Percentiles rank a stretch among this genome's conserved stretches.
Evolutionary conservation across 1,140 invertebrate genomes (phyloP).

Genomic region (Drosophila orosa): DNA sequence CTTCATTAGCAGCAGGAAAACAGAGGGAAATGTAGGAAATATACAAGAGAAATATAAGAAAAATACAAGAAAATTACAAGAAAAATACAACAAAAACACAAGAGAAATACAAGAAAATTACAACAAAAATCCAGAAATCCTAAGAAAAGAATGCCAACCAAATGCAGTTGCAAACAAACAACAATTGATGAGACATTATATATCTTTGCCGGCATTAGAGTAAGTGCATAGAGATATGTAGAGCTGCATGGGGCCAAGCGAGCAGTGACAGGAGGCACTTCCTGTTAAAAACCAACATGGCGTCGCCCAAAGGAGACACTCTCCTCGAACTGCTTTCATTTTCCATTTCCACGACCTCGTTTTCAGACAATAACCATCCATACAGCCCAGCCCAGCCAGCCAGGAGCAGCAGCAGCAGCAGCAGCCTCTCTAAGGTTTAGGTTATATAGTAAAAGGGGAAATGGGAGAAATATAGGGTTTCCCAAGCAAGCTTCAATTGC

Average conservation of each 20-base stretch:
- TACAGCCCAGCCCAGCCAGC: slow-evolving; percentile 24
- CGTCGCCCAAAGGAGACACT: slow-evolving; percentile 41
- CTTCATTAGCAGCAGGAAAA: slow-evolving; percentile 53
- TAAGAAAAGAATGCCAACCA: slow-evolving; percentile 12
- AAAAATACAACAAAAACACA: slow-evolving; percentile 5
- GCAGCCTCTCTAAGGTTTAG: slow-evolving; percentile 22
- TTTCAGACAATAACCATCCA: slow-evolving; percentile 49
- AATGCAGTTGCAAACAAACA: slow-evolving; percentile 28
- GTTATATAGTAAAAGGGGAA: slow-evolving; percentile 1
- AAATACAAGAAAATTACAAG: neutral
- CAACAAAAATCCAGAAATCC: neutral
- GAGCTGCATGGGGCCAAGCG: neutral
- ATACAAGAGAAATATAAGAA: too few relatives aligned
- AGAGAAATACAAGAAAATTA: slow-evolving; percentile 18
- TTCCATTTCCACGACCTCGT: slow-evolving; percentile 84
- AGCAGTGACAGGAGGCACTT: slow-evolving; percentile 10
- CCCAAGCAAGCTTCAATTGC: slow-evolving; percentile 33
- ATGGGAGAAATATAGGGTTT: slow-evolving; percentile 14
- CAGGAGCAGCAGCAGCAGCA: slow-evolving; percentile 6
- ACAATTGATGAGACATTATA: slow-evolving; percentile 44
- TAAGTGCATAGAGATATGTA: slow-evolving; percentile 9
- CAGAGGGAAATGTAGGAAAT: too few relatives aligned
- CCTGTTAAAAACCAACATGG: slow-evolving; percentile 54
- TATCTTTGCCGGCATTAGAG: slow-evolving; percentile 52
- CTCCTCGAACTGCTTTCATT: slow-evolving; percentile 80